Evolutionary conservation across 2,113 vertebrate genomes (phyloP), one percentile per base, ranked within the genome.

Genomic region (Mionectes macconnelli): DNA sequence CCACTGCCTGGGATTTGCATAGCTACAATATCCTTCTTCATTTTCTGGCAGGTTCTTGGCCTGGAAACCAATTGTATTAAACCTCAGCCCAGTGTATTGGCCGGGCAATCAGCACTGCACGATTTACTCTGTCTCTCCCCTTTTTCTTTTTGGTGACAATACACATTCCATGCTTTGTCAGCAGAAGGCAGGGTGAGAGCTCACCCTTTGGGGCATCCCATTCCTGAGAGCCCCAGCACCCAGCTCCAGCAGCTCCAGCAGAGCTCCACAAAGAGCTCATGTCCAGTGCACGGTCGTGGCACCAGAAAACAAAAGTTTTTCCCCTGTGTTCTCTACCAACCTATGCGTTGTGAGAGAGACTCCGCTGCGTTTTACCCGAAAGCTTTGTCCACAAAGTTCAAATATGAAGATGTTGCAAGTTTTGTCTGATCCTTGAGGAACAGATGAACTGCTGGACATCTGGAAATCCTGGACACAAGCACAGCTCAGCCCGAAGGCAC

Each of bases 11-110:
- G 49, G 84, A 96, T 97, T 94, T 96, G 87, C 92, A 96, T 90
- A 87, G 72, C 50, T 56, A 90, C 87, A 96, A 96, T 95, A 79
- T 59, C 53, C 45, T 47, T 74, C 79, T 89, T 95, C 76, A 80
- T 55, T 79, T 94, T 73, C 95, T 90, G 84, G 74, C 93, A 91
- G 88, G n/a, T 97, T 95, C 75, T 92, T 94, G 87, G 89, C 59
- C 66, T 95, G 75, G 39, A 69, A 96, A 89, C 57, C 47, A 52
- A 53, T 56, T 79, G 90, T 63, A 67, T 91, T 88, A 91, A 97
- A 93, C 57, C 52, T 72, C 42, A 80, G 37, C 88, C 42, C 55
- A 39, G 72, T 72, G 40, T 45, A 93, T 50, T 74, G 84, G 80
- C 79, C 64, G 4, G 12, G 84, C 89, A 85, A 96, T 75, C 87